Percentiles rank a stretch among this genome's conserved stretches.
These are phyloP conservation scores for Chaetura pelagica DNA, from an alignment of 2,113 vertebrate genomes.

Conservation along the genomic window DNA sequence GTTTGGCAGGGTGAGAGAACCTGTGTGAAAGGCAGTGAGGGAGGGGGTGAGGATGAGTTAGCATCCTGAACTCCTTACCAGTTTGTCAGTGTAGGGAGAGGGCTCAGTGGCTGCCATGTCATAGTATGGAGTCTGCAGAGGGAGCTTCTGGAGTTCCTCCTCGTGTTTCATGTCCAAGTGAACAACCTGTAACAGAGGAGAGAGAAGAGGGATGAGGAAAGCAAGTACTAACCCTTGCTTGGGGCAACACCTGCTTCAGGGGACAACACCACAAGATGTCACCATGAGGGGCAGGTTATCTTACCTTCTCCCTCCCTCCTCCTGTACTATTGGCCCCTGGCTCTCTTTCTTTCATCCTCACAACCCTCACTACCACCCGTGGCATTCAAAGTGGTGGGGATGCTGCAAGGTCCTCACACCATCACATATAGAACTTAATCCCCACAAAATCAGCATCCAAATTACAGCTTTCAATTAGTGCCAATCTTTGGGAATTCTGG, in stretches of 20 bases:
- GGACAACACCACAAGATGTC: background rate
- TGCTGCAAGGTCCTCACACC: background rate
- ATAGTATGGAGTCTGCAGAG: slow-evolving; percentile 87
- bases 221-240: background rate
- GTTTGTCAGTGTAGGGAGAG: slow-evolving; percentile 82
- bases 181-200: slow-evolving; percentile 79
- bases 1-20: background rate
- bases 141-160: slow-evolving; percentile 85
- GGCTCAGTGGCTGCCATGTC: slow-evolving; percentile 86
- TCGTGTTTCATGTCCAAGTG: slow-evolving; percentile 84
- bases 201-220: background rate
- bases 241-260: background rate
- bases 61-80: slow-evolving; percentile 79
- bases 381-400: background rate
- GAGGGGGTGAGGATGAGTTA: background rate
- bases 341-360: background rate
- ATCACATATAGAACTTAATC: background rate
- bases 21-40: background rate
- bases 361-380: background rate
- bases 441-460: background rate
- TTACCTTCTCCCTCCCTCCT: background rate
- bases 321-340: background rate
- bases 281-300: background rate
- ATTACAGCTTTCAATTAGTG: background rate
- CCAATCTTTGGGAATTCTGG: background rate